Percentiles rank a stretch among this genome's conserved stretches.
Conservation (phyloP, 2,797 vertebrate species). For the Epinephelus awoara region DNA sequence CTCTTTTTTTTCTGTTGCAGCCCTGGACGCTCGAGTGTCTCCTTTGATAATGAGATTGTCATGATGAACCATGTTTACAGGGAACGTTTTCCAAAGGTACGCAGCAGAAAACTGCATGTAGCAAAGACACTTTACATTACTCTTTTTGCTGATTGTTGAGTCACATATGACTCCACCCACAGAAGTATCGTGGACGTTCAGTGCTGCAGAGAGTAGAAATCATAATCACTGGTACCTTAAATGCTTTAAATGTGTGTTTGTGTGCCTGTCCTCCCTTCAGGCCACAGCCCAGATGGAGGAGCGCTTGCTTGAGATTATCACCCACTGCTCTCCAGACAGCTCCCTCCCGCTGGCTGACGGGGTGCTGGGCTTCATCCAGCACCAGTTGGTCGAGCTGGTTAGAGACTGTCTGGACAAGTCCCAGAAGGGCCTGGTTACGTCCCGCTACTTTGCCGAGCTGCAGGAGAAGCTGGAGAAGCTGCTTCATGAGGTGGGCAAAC, state of each 20-base stretch:
- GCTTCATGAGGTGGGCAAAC: slow-evolving; percentile 90
- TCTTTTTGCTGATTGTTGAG: slow-evolving; percentile 1
- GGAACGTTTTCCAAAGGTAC: slow-evolving; percentile 97
- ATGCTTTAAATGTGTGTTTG: slow-evolving; percentile 34
- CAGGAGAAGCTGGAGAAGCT: slow-evolving; percentile 98
- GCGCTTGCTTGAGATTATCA: slow-evolving; percentile 92
- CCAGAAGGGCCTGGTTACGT: slow-evolving; percentile 94
- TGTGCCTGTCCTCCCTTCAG: slow-evolving; percentile 76
- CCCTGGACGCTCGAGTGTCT: slow-evolving; percentile 92
- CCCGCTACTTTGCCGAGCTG: slow-evolving; percentile 96
- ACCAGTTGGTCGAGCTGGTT: slow-evolving; percentile 96
- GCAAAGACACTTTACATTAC: background rate
- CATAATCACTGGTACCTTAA: slow-evolving; percentile 2
- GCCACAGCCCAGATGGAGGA: slow-evolving; percentile 99
- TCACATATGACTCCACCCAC: slow-evolving; percentile 28
- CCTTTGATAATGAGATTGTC: slow-evolving; percentile 96
- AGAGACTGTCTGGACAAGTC: slow-evolving; percentile 98
- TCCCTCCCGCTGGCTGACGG: slow-evolving; percentile 94
- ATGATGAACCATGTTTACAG: slow-evolving; percentile 99
- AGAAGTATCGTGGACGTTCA: slow-evolving; percentile 20
- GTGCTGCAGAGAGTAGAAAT: slow-evolving; percentile 8
- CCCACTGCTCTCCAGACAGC: slow-evolving; percentile 88
- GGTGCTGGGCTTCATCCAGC: slow-evolving; percentile 97
- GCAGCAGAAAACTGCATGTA: slow-evolving; percentile 1
- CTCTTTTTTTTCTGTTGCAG: slow-evolving; percentile 77